A percentile compares a stretch with the other conserved stretches of the same genome.
Conservation (phyloP, 2,113 vertebrate species). For the Oplegnathus fasciatus region DNA sequence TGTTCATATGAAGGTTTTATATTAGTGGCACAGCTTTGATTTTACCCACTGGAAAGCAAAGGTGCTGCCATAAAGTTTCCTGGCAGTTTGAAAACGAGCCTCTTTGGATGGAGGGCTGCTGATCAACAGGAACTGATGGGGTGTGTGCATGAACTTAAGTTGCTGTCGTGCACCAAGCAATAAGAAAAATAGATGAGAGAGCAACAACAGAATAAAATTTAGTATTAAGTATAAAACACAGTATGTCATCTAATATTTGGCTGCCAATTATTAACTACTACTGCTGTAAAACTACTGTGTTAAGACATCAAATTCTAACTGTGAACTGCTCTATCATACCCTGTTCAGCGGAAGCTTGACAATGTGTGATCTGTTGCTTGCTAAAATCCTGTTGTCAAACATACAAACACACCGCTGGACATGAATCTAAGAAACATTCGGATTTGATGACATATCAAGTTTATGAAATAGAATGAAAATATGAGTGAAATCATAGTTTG, state of each 20-base stretch:
- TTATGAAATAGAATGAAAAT: neutral
- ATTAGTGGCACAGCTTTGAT: neutral
- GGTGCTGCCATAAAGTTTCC: slow-evolving; percentile 96
- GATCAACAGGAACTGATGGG: slow-evolving; percentile 98
- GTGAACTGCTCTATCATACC: slow-evolving; percentile 83
- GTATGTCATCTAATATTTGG: neutral
- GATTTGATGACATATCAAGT: neutral
- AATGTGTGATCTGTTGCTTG: slow-evolving; percentile 97
- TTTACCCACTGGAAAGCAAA: slow-evolving; percentile 97
- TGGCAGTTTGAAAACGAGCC: slow-evolving; percentile 93
- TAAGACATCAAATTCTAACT: neutral
- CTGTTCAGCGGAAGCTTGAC: slow-evolving; percentile 96
- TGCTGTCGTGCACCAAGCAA: slow-evolving; percentile 86
- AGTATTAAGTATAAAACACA: neutral
- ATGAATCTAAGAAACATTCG: slow-evolving; percentile 12
- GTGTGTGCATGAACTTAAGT: slow-evolving; percentile 98
- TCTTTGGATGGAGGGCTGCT: slow-evolving; percentile 98
- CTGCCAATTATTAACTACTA: neutral
- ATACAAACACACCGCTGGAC: slow-evolving; percentile 43
- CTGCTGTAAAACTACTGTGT: neutral
- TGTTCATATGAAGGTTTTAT: neutral
- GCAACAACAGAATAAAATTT: neutral
- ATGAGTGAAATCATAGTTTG: neutral
- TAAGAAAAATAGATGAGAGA: slow-evolving; percentile 20
- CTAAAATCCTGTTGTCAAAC: slow-evolving; percentile 90